Evolutionary conservation across 2,888 invertebrate species (phyloP).

Genomic region (Leucozona laternaria): DNA sequence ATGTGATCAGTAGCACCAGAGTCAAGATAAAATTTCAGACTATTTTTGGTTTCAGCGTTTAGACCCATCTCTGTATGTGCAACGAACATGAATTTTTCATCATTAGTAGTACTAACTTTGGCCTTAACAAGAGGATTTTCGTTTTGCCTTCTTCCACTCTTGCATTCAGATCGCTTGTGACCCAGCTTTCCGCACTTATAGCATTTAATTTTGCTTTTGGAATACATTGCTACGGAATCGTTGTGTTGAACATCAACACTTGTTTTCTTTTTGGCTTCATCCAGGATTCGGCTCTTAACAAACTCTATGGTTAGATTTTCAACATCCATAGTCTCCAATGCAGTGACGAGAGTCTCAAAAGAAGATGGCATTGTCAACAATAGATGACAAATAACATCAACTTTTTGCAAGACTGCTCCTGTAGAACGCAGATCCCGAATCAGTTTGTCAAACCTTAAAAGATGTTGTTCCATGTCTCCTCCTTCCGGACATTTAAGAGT

Average conservation of each 20-base stretch:
- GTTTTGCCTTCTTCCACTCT: neutral
- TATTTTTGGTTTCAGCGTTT: too few relatives aligned
- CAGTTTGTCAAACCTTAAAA: neutral
- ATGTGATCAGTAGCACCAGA: constrained; percentile 4
- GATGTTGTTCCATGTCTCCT: constrained; percentile 2
- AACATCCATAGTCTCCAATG: neutral
- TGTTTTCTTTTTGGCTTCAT: neutral
- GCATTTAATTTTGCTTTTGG: too few relatives aligned
- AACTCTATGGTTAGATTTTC: neutral
- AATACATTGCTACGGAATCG: neutral
- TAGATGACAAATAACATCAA: neutral
- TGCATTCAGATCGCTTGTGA: constrained; percentile 5
- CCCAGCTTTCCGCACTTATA: neutral
- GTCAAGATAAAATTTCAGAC: neutral
- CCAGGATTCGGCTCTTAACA: neutral
- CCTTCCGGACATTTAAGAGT: constrained; percentile 1
- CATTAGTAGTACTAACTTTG: too few relatives aligned
- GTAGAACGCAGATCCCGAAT: neutral
- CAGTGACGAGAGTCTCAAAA: neutral
- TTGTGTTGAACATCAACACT: neutral
- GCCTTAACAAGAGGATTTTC: neutral
- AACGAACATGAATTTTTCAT: too few relatives aligned
- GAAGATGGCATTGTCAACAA: neutral
- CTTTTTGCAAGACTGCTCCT: neutral
- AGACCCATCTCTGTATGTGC: too few relatives aligned